Evolutionary conservation across 2,888 invertebrate genomes (phyloP).

Genomic region (Arge pagana): DNA sequence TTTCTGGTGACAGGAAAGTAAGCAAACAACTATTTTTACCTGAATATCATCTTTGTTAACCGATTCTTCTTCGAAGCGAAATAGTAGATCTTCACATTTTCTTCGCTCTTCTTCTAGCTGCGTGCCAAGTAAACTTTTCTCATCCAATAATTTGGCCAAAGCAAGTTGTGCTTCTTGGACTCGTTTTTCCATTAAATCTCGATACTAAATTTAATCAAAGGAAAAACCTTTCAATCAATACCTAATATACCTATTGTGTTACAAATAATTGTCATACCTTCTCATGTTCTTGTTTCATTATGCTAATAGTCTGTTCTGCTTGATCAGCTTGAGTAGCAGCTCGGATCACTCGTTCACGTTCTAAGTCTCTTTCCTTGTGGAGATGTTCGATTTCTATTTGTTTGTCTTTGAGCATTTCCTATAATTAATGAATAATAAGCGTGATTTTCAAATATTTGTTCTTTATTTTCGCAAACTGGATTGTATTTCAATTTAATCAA

Average conservation of each 20-base stretch:
- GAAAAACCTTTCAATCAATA: slow-evolving; percentile 9
- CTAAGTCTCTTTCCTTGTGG: slow-evolving; percentile 88
- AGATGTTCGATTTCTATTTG: slow-evolving; percentile 92
- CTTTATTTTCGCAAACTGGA: no score
- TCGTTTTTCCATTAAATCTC: slow-evolving; percentile 63
- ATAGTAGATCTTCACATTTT: slow-evolving; percentile 88
- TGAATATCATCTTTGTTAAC: slow-evolving; percentile 87
- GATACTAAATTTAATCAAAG: slow-evolving; percentile 54
- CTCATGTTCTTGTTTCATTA: slow-evolving; percentile 68
- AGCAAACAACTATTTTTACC: slow-evolving; percentile 64
- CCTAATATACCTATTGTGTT: neutral
- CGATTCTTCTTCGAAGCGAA: slow-evolving; percentile 89
- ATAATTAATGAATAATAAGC: no score
- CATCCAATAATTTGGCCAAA: slow-evolving; percentile 59
- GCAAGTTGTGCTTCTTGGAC: slow-evolving; percentile 63
- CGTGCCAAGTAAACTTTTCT: slow-evolving; percentile 60
- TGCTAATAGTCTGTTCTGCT: slow-evolving; percentile 68
- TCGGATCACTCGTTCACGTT: slow-evolving; percentile 85
- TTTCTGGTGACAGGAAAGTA: no score
- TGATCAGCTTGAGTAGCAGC: slow-evolving; percentile 81
- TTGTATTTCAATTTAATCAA: no score
- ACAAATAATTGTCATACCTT: slow-evolving; percentile 60
- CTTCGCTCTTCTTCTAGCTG: slow-evolving; percentile 75
- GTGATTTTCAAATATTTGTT: no score
- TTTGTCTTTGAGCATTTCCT: slow-evolving; percentile 92